Conservation (phyloP, 2,113 vertebrate species). For the Pogonocichla stellata region DNA sequence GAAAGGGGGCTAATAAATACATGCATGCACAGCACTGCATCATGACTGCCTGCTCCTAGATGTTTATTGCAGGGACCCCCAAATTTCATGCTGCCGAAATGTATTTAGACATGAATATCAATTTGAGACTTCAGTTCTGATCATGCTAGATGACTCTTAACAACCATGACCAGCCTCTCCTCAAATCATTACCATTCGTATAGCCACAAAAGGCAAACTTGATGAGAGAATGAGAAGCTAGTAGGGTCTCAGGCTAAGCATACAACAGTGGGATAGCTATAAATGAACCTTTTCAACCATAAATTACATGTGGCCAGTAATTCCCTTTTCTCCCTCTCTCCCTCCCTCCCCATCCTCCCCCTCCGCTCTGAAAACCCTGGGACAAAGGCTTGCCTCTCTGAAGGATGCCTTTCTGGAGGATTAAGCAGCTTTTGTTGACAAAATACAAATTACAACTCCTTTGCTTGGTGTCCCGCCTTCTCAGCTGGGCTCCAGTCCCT, state of each 20-base stretch:
- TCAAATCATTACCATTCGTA: conserved; percentile 62
- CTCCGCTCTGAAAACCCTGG: conserved; percentile 64
- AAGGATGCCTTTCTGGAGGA: conserved; percentile 79
- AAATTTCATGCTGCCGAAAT: conserved; percentile 43
- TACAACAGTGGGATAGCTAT: conserved; percentile 73
- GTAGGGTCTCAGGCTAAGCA: conserved; percentile 69
- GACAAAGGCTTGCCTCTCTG: conserved; percentile 74
- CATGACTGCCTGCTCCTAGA: not conserved
- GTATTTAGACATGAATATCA: conserved; percentile 53
- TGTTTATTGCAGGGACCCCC: not conserved
- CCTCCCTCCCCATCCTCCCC: conserved; percentile 35
- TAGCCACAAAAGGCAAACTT: conserved; percentile 69
- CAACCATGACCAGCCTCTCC: conserved; percentile 67
- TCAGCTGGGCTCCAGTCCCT: conserved; percentile 68
- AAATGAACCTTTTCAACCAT: conserved; percentile 78
- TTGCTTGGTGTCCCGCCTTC: conserved; percentile 70
- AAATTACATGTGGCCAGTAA: conserved; percentile 77
- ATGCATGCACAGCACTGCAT: not conserved
- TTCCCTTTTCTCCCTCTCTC: conserved; percentile 61
- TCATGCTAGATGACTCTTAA: conserved; percentile 75
- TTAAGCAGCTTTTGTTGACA: conserved; percentile 84
- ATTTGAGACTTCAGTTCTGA: conserved; percentile 53
- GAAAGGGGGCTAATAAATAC: not conserved
- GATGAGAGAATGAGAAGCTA: conserved; percentile 67
- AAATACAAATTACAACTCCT: conserved; percentile 83